Percentiles rank a stretch among this genome's conserved stretches.
Conservation (phyloP, 2,797 vertebrate species). For the Sus cebifrons region DNA sequence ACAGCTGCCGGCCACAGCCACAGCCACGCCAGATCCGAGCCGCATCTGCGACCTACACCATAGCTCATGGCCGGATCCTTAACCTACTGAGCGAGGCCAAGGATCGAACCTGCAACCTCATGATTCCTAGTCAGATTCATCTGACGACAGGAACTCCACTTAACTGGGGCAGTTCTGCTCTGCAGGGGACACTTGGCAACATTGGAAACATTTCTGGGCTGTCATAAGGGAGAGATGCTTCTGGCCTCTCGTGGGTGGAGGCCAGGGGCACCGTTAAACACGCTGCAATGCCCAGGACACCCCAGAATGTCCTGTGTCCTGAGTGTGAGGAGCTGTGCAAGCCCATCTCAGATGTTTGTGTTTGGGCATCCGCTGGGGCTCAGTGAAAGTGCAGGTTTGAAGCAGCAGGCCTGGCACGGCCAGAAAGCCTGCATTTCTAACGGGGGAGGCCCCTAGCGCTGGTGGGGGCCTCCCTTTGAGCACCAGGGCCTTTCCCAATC, state of each 20-base stretch:
- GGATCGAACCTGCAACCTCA: too few relatives aligned
- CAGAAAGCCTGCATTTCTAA: neutral
- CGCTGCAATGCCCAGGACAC: neutral
- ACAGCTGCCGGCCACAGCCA: too few relatives aligned
- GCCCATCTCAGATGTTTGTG: fast-evolving
- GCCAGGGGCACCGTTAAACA: neutral
- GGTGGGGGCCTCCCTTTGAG: neutral
- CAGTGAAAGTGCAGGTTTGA: fast-evolving
- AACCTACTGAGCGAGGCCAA: too few relatives aligned
- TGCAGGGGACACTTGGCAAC: neutral
- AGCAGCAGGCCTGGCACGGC: neutral
- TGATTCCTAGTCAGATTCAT: too few relatives aligned
- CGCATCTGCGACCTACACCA: too few relatives aligned
- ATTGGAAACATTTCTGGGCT: neutral
- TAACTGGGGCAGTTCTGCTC: neutral
- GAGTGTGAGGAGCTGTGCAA: neutral
- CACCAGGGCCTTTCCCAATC: fast-evolving
- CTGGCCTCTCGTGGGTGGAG: neutral
- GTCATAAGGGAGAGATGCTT: neutral
- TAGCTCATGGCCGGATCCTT: too few relatives aligned
- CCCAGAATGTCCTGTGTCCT: neutral
- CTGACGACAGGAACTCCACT: neutral
- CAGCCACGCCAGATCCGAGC: too few relatives aligned
- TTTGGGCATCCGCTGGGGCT: neutral
- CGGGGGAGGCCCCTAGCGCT: fast-evolving